Evolutionary conservation across 2,113 vertebrate genomes (phyloP).

Genomic region (Mus pahari): DNA sequence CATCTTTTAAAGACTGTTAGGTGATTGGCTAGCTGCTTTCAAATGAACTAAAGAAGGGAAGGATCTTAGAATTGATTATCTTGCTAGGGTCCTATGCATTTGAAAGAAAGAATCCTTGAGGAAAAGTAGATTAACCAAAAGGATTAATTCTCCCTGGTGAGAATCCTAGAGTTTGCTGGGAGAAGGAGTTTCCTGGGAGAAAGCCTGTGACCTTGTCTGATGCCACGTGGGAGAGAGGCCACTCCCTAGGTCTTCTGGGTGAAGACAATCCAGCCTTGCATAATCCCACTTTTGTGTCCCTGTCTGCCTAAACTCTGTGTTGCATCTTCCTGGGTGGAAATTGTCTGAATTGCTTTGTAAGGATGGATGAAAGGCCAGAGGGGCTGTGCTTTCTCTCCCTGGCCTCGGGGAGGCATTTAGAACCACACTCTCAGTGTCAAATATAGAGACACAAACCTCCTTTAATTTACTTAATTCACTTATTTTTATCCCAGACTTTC

Average conservation of each 20-base stretch:
- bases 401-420: slow-evolving; percentile 6
- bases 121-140: not conserved
- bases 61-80: slow-evolving; percentile 17
- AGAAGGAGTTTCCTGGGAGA: not conserved
- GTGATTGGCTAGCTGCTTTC: not conserved
- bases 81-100: not conserved
- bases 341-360: not conserved
- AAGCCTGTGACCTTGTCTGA: not conserved
- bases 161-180: not conserved
- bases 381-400: slow-evolving; percentile 38
- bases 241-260: not conserved
- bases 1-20: not conserved
- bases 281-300: not conserved
- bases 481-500: slow-evolving; percentile 48
- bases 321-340: not conserved
- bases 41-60: slow-evolving; percentile 22
- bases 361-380: not conserved
- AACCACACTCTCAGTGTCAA: not conserved
- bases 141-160: not conserved
- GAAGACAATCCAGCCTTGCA: not conserved
- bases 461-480: slow-evolving; percentile 64
- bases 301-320: not conserved
- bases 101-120: slow-evolving; percentile 28
- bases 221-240: not conserved
- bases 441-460: slow-evolving; percentile 53